phyloP scores from a whole-genome alignment of 2,113 vertebrate genomes.

The Irena cyanogastra region DNA sequence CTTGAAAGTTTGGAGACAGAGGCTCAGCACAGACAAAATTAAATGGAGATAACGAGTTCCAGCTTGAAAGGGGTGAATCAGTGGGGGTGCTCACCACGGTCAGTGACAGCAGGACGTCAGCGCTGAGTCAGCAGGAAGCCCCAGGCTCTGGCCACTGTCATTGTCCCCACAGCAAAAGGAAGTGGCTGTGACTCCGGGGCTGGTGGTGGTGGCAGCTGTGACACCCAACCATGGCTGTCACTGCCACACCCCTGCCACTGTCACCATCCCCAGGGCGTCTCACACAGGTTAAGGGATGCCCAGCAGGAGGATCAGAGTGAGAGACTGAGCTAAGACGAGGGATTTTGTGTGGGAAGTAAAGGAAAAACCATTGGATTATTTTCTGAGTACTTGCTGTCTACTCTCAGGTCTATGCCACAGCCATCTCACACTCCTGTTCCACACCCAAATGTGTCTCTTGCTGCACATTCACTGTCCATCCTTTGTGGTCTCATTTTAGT shows the following conservation, averaged over 20 bases:
- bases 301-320: rapidly evolving
- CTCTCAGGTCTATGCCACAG: not conserved
- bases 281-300: not conserved
- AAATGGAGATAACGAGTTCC: rapidly evolving
- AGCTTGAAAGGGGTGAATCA: rapidly evolving
- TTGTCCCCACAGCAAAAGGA: rapidly evolving
- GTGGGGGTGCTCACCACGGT: too few relatives aligned
- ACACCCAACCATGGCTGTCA: not conserved
- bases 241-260: rapidly evolving
- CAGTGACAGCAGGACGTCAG: not conserved
- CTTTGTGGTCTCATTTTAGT: not conserved
- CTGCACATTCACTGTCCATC: not conserved
- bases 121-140: not conserved
- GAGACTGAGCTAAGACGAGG: not conserved
- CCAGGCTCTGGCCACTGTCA: not conserved
- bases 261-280: rapidly evolving
- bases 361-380: rapidly evolving
- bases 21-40: not conserved
- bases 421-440: not conserved
- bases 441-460: rapidly evolving
- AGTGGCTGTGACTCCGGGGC: rapidly evolving
- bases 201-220: not conserved
- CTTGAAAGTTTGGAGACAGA: not conserved
- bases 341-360: not conserved
- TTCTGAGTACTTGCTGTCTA: not conserved